These are phyloP conservation scores for Hippoglossus stenolepis DNA, from an alignment of 2,113 vertebrate species.

Conservation along the genomic window DNA sequence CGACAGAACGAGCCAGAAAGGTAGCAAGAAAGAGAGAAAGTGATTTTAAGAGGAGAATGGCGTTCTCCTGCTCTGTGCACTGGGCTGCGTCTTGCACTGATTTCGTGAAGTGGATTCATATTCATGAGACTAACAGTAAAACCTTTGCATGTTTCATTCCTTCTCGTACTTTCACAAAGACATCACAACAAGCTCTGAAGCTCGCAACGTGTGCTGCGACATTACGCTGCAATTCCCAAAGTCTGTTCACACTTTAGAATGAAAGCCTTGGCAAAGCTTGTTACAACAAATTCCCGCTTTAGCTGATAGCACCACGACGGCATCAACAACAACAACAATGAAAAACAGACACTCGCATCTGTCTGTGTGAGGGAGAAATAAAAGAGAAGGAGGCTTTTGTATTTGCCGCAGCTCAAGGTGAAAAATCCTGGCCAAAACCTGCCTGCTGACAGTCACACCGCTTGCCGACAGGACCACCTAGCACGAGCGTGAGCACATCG, in stretches of 20 bases:
- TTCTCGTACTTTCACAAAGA: constrained; percentile 22
- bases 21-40: constrained; percentile 9
- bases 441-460: constrained; percentile 36
- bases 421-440: constrained; percentile 58
- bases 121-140: constrained; percentile 27
- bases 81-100: not conserved
- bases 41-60: constrained; percentile 8
- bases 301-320: constrained; percentile 52
- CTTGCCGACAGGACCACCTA: constrained; percentile 78
- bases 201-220: constrained; percentile 42
- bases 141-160: constrained; percentile 2
- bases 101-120: constrained; percentile 1
- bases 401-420: constrained; percentile 60
- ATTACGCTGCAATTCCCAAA: constrained; percentile 33
- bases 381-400: constrained; percentile 49
- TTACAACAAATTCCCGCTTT: constrained; percentile 38
- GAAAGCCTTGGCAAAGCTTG: constrained; percentile 55
- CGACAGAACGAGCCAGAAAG: constrained; percentile 4
- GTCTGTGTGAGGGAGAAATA: constrained; percentile 8
- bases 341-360: constrained; percentile 33
- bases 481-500: constrained; percentile 59
- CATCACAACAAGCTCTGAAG: constrained; percentile 8
- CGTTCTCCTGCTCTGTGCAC: not conserved
- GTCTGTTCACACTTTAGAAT: constrained; percentile 65
- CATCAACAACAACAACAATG: constrained; percentile 64